Evolutionary conservation across 1,140 invertebrate genomes (phyloP), one percentile per base, ranked within the genome.

Genomic region (Ctenoplectra terminalis): DNA sequence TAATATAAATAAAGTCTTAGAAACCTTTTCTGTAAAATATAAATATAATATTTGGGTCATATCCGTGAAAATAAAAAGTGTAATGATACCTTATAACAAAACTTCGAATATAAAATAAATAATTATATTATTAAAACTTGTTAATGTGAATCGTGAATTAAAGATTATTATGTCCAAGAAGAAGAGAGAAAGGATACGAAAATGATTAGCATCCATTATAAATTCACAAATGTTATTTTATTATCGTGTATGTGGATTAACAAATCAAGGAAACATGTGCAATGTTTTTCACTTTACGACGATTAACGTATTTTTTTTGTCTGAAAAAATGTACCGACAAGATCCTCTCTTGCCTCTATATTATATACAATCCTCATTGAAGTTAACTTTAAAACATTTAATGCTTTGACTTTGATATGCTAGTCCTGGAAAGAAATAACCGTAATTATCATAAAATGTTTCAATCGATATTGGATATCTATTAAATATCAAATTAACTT

Each of bases 321-420:
- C 11, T 73, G 58, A 43, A 63, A 70, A 52, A 52, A 40, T 63
- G 26, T 80, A 61, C 48, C 1, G 67, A 46, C 26, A 37, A 58
- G 23, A 60, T 13, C 20, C 46, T 52, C 8, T 11, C 11, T 20
- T 43, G 69, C 15, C 58, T 85, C 54, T 54, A 78, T 81, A 60
- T 85, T 87, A 83, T 87, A 74, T 87, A 81, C 85, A 87, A 76
- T 43, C n/a, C n/a, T 72, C 8, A 63, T 72, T 31, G 40, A 56
- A 78, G 37, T 29, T 48, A 48, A 9, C 2, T 6, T 73, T 54
- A 60, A 54, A 63, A 61, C 37, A 46, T 66, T 91, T 64, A 92
- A 76, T 90, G 91, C 64, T 92, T 92, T 2, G 84, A 90, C 72
- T 92, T 92, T 1, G 91, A 92, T 89, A 92, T 92, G 71, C 86